Conservation (phyloP, 1,140 invertebrate genomes). For the Heterodera carotae region DNA sequence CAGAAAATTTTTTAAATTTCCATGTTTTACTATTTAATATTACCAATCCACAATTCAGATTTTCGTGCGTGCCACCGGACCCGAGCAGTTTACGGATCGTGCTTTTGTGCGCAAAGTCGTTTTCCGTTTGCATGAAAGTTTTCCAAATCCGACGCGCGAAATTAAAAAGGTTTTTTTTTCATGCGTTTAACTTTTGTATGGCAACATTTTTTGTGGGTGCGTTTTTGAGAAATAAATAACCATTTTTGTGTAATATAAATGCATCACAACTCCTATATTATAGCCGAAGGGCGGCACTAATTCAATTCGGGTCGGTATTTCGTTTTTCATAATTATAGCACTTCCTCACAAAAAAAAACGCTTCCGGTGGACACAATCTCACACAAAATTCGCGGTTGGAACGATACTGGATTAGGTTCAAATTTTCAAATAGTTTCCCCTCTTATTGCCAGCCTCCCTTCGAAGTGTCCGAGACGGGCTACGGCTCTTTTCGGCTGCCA, state of each 20-base stretch:
- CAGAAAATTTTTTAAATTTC: too few species aligned
- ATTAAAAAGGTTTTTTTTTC: conserved; percentile 11
- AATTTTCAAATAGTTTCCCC: background rate
- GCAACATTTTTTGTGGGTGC: too few species aligned
- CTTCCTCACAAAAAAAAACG: too few species aligned
- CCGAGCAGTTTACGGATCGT: conserved; percentile 27
- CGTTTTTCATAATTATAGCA: too few species aligned
- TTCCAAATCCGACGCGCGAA: conserved; percentile 17
- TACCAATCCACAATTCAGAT: conserved; percentile 8
- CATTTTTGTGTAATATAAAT: background rate
- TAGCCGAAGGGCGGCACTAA: too few species aligned
- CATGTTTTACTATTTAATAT: too few species aligned
- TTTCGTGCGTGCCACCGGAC: conserved; percentile 19
- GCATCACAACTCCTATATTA: too few species aligned
- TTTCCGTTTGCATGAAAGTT: conserved; percentile 24
- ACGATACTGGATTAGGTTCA: background rate
- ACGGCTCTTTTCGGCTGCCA: conserved; percentile 15
- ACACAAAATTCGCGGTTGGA: too few species aligned
- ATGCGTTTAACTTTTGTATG: background rate
- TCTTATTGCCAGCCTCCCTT: conserved; percentile 23
- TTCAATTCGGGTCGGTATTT: too few species aligned
- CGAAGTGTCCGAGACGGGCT: conserved; percentile 26
- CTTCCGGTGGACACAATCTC: too few species aligned
- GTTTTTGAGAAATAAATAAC: too few species aligned
- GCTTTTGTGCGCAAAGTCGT: conserved; percentile 26